phyloP scores from a whole-genome alignment of 92 coral and sea anemone genomes.

The Zoanthus sansibaricus region DNA sequence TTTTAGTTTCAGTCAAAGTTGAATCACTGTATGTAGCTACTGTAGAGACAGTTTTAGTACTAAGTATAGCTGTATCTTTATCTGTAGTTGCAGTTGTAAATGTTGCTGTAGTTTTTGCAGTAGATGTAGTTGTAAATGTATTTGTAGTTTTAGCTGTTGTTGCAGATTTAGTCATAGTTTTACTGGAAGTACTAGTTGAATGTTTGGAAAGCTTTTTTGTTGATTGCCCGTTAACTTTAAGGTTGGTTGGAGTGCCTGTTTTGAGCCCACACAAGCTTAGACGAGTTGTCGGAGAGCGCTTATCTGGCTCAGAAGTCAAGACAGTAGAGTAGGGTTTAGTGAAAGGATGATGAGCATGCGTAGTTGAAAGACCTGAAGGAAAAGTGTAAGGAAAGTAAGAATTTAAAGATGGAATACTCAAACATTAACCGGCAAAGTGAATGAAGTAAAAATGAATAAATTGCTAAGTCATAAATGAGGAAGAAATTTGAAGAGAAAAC shows the following conservation, averaged over 20 bases:
- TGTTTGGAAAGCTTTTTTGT: background rate
- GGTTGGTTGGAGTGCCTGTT: background rate
- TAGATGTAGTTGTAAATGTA: background rate
- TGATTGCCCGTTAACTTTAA: background rate
- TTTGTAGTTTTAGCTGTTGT: background rate
- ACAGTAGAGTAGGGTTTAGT: conserved; percentile 2
- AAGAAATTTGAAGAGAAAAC: too few relatives aligned
- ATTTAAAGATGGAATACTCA: background rate
- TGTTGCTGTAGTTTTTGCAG: background rate
- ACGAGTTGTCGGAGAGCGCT: background rate
- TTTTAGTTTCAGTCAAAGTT: background rate
- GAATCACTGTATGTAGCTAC: background rate
- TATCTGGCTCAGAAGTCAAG: background rate
- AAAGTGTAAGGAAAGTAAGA: background rate
- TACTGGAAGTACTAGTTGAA: background rate
- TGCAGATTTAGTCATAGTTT: background rate
- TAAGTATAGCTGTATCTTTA: background rate
- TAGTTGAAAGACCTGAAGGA: conserved; percentile 35
- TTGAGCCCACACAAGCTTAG: background rate
- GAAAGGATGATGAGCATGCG: conserved; percentile 15
- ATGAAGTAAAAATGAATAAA: too few relatives aligned
- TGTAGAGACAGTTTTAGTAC: background rate
- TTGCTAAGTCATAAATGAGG: too few relatives aligned
- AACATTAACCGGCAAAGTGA: too few relatives aligned
- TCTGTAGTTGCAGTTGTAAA: background rate